These are phyloP conservation scores for Syngnathus scovelli DNA, from an alignment of 2,113 vertebrate species.

Conservation along the genomic window DNA sequence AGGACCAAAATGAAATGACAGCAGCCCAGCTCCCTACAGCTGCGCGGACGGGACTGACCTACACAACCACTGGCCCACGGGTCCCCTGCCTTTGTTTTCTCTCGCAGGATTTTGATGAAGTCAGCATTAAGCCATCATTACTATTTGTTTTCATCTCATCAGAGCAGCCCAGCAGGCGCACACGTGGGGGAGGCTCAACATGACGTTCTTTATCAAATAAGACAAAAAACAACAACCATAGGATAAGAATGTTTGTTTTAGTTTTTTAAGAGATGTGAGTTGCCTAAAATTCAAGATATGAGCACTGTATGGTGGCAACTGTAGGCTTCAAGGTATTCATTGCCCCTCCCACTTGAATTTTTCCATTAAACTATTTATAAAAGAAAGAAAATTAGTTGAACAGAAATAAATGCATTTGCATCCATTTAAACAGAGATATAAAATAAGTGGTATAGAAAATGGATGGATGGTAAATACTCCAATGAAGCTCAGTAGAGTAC, in stretches of 20 bases:
- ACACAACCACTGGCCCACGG: conserved; percentile 27
- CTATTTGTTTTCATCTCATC: conserved; percentile 60
- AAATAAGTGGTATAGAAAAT: not conserved
- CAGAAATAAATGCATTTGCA: no score
- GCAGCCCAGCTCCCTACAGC: conserved; percentile 43
- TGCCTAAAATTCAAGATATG: not conserved
- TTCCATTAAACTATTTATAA: not conserved
- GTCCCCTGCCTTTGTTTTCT: conserved; percentile 48
- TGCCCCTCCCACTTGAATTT: not conserved
- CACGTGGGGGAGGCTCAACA: conserved; percentile 25
- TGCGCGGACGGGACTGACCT: conserved; percentile 33
- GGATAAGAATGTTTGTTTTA: not conserved
- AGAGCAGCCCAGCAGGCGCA: conserved; percentile 31
- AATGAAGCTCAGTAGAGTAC: not conserved
- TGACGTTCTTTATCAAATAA: conserved; percentile 44
- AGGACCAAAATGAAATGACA: conserved; percentile 21
- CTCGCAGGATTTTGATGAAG: conserved; percentile 47
- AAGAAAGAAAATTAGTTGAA: not conserved
- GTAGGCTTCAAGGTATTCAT: not conserved
- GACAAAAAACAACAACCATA: not conserved
- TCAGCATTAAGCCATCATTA: conserved; percentile 61
- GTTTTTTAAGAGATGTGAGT: no score
- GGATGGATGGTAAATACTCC: not conserved
- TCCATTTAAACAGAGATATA: not conserved
- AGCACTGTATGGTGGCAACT: no score